phyloP scores from a whole-genome alignment of 2,888 invertebrate genomes.

The Oxyteleia sp. region DNA sequence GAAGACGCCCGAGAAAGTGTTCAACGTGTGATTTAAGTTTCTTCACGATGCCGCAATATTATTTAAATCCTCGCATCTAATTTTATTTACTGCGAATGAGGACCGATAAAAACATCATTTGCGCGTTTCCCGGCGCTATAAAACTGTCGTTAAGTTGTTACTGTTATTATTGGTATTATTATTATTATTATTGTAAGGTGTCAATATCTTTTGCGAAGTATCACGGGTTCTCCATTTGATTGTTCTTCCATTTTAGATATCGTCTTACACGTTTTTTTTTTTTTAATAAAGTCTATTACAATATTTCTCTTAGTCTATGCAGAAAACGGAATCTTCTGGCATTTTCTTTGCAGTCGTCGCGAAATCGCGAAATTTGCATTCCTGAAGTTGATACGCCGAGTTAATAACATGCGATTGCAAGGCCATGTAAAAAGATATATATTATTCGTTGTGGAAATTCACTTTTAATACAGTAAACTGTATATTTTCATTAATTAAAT shows the following conservation, averaged over 20 bases:
- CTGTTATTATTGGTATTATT: too few species aligned
- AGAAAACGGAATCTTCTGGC: slow-evolving; percentile 4
- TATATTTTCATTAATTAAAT: too few species aligned
- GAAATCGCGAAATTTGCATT: slow-evolving; percentile 73
- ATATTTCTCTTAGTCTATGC: slow-evolving; percentile 16
- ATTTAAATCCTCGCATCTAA: slow-evolving; percentile 1
- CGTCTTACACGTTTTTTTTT: too few species aligned
- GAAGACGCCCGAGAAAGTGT: slow-evolving; percentile 13
- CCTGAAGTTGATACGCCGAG: slow-evolving; percentile 71
- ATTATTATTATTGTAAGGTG: slow-evolving; percentile 12
- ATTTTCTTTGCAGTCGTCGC: slow-evolving; percentile 62
- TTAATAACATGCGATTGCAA: slow-evolving; percentile 67
- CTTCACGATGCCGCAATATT: slow-evolving; percentile 3
- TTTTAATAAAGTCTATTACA: slow-evolving; percentile 2
- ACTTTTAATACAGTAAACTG: too few species aligned
- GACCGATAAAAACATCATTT: not conserved
- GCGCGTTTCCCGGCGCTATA: not conserved
- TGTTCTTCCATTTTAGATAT: slow-evolving; percentile 8
- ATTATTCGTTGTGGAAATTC: too few species aligned
- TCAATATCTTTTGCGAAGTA: not conserved
- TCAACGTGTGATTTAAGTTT: slow-evolving; percentile 3
- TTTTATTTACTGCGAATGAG: slow-evolving; percentile 5
- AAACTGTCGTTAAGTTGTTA: slow-evolving; percentile 20
- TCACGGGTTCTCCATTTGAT: not conserved
- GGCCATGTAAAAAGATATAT: too few species aligned